Percentiles rank a stretch among this genome's conserved stretches.
These are phyloP conservation scores for Serrognathus titanus DNA, from an alignment of 2,888 invertebrate genomes.

Conservation along the genomic window DNA sequence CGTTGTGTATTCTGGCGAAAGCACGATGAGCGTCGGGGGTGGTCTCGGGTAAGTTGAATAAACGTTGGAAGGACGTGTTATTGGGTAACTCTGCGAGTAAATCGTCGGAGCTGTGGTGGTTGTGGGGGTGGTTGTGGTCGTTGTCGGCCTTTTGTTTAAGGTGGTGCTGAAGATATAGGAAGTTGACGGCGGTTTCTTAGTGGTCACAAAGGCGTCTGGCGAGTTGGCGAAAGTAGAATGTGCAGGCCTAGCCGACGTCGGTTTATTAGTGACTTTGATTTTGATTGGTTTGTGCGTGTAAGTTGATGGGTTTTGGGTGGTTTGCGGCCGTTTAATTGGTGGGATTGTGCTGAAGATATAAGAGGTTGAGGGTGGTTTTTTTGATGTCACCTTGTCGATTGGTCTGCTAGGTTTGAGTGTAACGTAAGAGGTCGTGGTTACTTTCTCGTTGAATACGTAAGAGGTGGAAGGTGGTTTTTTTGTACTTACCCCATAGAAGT, in stretches of 20 bases:
- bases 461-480: constrained; percentile 49
- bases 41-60: constrained; percentile 42
- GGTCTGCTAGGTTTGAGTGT: constrained; percentile 22
- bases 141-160: constrained; percentile 34
- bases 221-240: constrained; percentile 38
- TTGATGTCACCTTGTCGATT: constrained; percentile 16
- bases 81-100: constrained; percentile 16
- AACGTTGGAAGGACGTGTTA: constrained; percentile 16
- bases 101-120: constrained; percentile 28
- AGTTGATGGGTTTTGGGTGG: constrained; percentile 6
- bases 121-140: constrained; percentile 27
- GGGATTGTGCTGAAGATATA: constrained; percentile 48
- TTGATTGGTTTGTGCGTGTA: constrained; percentile 36
- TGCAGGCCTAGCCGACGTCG: constrained; percentile 39
- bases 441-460: constrained; percentile 45
- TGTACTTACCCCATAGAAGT: constrained; percentile 37
- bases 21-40: constrained; percentile 60
- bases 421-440: background rate
- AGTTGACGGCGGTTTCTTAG: constrained; percentile 46
- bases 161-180: constrained; percentile 43
- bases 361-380: constrained; percentile 49
- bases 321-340: constrained; percentile 7
- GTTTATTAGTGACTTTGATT: constrained; percentile 41
- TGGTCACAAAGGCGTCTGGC: constrained; percentile 31
- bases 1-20: constrained; percentile 45